These are phyloP conservation scores for Phragmatobia fuliginosa DNA, from an alignment of 2,888 invertebrate genomes.

Conservation along the genomic window DNA sequence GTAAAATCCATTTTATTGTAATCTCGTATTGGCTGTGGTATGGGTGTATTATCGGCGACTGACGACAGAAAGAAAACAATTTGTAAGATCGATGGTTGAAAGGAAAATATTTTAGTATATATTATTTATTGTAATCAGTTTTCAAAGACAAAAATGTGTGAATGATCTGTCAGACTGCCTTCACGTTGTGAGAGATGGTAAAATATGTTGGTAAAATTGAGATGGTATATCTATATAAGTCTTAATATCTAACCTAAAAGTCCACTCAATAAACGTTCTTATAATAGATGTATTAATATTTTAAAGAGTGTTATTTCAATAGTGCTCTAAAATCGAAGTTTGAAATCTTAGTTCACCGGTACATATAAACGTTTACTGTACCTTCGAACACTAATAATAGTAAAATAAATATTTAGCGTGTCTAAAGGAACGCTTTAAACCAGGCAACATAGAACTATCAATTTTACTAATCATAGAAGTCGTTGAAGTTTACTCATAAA, in stretches of 20 bases:
- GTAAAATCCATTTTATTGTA: not conserved
- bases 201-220: not conserved
- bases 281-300: not conserved
- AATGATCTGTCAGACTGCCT: not conserved
- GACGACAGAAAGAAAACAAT: not conserved
- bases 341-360: not conserved
- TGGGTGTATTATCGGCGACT: not conserved
- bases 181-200: not conserved
- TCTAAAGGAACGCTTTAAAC: not conserved
- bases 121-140: not conserved
- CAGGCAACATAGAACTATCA: not conserved
- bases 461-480: slow-evolving; percentile 5
- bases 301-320: not conserved
- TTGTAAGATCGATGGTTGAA: not conserved
- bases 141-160: not conserved
- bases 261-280: not conserved
- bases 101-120: not conserved
- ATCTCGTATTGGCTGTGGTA: not conserved
- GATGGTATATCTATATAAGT: not conserved
- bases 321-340: not conserved
- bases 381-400: not conserved
- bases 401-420: not conserved
- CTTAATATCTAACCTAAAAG: not conserved
- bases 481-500: slow-evolving; percentile 18
- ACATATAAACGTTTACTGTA: not conserved